phyloP scores from a whole-genome alignment of 2,113 vertebrate species.

The Haemorhous mexicanus region DNA sequence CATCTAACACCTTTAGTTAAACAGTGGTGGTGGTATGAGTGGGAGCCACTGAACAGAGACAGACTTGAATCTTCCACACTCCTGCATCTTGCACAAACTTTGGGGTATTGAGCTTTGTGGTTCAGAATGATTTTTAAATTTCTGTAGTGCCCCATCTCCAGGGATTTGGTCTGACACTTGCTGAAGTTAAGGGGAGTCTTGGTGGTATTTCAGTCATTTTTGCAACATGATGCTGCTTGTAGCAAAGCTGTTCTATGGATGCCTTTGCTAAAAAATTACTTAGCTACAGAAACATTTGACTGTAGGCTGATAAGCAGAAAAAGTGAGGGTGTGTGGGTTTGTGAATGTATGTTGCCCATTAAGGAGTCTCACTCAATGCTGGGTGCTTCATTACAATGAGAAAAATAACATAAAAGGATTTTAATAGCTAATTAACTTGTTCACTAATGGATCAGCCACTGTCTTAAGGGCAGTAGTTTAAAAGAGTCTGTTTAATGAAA shows the following conservation, averaged over 20 bases:
- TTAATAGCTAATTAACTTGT: conserved; percentile 34
- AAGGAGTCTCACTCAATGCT: conserved; percentile 22
- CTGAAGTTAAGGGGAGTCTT: not conserved
- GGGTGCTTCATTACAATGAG: conserved; percentile 11
- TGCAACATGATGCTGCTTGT: not conserved
- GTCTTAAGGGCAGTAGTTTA: conserved; percentile 20
- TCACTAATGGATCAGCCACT: not conserved
- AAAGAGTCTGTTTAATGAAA: conserved; percentile 31
- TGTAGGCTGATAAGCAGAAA: conserved; percentile 44
- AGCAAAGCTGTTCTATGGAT: not conserved
- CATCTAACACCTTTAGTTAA: not conserved
- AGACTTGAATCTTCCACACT: not conserved
- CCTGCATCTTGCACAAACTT: not conserved
- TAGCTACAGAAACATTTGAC: conserved; percentile 31
- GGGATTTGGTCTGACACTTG: not conserved
- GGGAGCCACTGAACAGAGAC: not conserved
- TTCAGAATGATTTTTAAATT: not conserved
- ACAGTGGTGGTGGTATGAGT: not conserved
- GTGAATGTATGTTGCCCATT: conserved; percentile 44
- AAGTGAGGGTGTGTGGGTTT: conserved; percentile 51
- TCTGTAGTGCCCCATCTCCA: fast-evolving
- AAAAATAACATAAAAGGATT: conserved; percentile 30
- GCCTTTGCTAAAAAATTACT: conserved; percentile 12
- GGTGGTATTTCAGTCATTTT: conserved; percentile 1
- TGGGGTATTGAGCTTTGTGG: not conserved